Evolutionary conservation across 2,797 vertebrate genomes (phyloP), one percentile per base, ranked within the genome.

Genomic region (Coracias cyanogaster): DNA sequence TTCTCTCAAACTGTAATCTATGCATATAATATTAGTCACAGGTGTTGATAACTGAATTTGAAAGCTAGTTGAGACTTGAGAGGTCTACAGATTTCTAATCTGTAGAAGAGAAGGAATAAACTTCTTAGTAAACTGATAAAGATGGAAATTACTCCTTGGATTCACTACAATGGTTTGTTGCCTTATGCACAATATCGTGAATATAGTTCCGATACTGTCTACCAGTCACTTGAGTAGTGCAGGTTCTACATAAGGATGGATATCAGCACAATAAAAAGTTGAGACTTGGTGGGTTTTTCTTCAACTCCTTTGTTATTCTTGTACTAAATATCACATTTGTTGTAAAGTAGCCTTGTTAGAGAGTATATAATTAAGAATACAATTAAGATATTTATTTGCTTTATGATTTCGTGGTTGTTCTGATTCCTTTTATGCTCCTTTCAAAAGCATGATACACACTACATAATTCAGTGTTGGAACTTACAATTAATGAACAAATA

Each of bases 151-250:
- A 4, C 15, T 70, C 9, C 15, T 5, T 2, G 3, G 10, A 37
- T 85, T 45, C 28, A 45, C 9, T 48, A 13, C 28, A 10, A 13
- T 28, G 19, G 9, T 60, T 74, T 76, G n/a, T 66, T 29, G 7
- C 35, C 41, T 82, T 48, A 31, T 0, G 0, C 4, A 10, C 25
- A 5, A 0, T 37, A 29, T 22, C 29, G 20, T 6, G 52, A 29
- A 15, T 52, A 10, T 7, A 21, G 12, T 49, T 58, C 24, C 33
- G 28, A 0, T 45, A 28, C 17, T 8, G 18, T 19, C 28, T 64
- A 3, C 19, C 43, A 18, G 12, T 37, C 10, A 12, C 16, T 49
- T 0, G 0, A 46, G 31, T 16, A 17, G 12, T 33, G n/a, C 20
- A 57, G 26, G 12, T 55, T 64, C 39, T 57, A 11, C 10, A 3